Evolutionary conservation across 2,888 invertebrate species (phyloP), one percentile per base, ranked within the genome.

Genomic region (Lithophane semibrunnea): DNA sequence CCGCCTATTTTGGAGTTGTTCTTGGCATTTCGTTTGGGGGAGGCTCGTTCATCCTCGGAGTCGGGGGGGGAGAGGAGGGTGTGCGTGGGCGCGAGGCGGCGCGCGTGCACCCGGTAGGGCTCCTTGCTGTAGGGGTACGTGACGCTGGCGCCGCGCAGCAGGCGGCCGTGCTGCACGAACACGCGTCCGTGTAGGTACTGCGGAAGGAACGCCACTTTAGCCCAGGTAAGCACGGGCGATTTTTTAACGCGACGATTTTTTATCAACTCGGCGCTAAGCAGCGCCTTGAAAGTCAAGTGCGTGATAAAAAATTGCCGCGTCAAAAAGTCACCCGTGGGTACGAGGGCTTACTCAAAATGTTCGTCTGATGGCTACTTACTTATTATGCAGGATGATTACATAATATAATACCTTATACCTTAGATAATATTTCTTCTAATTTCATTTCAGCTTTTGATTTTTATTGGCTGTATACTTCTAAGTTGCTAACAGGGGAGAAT

Each of bases 121-220:
- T 96, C 96, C 83, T 95, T 95, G 83, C 96, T 95, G 93, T 96
- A 94, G 58, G 96, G 92, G 93, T 92, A 95, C 8, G 95, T 97
- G 73, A 98, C 97, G 88, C 97, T 63, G 21, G 97, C 0, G 98
- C 98, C 16, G 66, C 98, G 97, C 74, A 98, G 92, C 69, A 97
- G 97, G 91, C 98, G 97, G 0, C 98, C 98, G 73, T 98, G 97
- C 94, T 98, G 98, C 3, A 98, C 95, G 90, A 97, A 98, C 21
- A 98, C 97, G 86, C 97, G 97, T 2, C 98, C 98, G 92, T 98
- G 98, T 37, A 98, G 97, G 92, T 98, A 98, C 98, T 98, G 93
- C 44, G 97, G 96, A 88, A 89, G 86, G 78, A 86, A 68, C 52
- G 44, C 16, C 24, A 29, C n/a, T 70, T 73, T 72, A 61, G 18